A percentile compares a stretch with the other conserved stretches of the same genome.
Evolutionary conservation across 2,797 vertebrate genomes (phyloP).

Genomic region (Xerus rutilus): DNA sequence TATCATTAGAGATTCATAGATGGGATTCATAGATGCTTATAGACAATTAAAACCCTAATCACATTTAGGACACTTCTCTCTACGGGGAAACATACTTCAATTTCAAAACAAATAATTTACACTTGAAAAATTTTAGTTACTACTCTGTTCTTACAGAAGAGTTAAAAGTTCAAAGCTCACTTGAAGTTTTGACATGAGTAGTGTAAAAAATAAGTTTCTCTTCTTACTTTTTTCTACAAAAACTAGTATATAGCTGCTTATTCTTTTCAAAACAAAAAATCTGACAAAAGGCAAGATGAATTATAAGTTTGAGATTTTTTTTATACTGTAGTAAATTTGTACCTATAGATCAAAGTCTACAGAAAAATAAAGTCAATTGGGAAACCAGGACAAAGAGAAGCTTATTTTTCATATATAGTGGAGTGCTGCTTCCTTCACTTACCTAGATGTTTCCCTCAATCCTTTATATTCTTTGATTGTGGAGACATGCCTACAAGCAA

Average conservation of each 20-base stretch:
- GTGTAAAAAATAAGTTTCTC: conserved; percentile 44
- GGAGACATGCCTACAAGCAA: neutral
- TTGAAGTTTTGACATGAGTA: conserved; percentile 17
- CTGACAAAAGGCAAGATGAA: neutral
- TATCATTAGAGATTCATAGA: neutral
- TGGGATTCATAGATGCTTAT: neutral
- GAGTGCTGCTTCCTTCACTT: conserved; percentile 2
- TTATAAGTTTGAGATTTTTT: conserved; percentile 46
- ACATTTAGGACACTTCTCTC: conserved; percentile 1
- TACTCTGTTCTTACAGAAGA: conserved; percentile 16
- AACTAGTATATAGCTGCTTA: conserved; percentile 11
- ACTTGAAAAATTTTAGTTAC: neutral
- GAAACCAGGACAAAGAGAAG: neutral
- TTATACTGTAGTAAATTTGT: conserved; percentile 32
- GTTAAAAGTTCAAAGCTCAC: conserved; percentile 61
- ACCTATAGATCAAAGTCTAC: neutral
- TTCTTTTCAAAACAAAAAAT: conserved; percentile 20
- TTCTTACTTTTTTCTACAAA: conserved; percentile 45
- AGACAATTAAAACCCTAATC: conserved; percentile 18
- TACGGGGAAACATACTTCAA: conserved; percentile 37
- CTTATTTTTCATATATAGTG: neutral
- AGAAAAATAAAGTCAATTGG: conserved; percentile 10
- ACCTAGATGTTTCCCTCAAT: neutral
- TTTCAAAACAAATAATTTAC: conserved; percentile 60
- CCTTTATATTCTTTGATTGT: neutral